phyloP scores from a whole-genome alignment of 1,140 invertebrate species.

The Ostrea denselamellosa region DNA sequence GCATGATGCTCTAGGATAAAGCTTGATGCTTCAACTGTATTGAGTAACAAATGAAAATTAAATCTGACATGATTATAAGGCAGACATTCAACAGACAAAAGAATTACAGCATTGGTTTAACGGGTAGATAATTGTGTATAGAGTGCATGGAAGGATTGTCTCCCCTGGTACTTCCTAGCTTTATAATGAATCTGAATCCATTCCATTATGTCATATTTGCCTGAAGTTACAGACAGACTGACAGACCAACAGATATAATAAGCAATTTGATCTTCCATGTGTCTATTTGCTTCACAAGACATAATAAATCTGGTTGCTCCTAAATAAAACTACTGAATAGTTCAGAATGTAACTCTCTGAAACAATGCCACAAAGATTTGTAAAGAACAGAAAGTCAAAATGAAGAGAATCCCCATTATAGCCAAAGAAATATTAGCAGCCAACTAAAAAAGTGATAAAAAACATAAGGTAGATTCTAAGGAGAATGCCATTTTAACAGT shows the following conservation, averaged over 20 bases:
- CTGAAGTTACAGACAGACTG: too few relatives aligned
- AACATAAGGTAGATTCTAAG: neutral
- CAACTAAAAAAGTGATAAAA: constrained; percentile 8
- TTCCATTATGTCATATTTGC: too few relatives aligned
- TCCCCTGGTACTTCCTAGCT: neutral
- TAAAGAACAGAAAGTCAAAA: too few relatives aligned
- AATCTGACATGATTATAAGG: constrained; percentile 7
- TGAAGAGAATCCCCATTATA: neutral
- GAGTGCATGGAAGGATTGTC: neutral
- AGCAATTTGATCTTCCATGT: too few relatives aligned
- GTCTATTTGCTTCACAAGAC: too few relatives aligned
- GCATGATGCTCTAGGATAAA: constrained; percentile 19
- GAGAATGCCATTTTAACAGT: neutral
- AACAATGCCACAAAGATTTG: too few relatives aligned
- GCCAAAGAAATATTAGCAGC: neutral
- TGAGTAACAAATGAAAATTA: constrained; percentile 27
- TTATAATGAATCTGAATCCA: neutral
- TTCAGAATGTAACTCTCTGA: too few relatives aligned
- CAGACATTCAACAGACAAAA: constrained; percentile 7
- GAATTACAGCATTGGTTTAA: neutral
- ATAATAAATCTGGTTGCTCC: too few relatives aligned
- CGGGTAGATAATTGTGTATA: constrained; percentile 10
- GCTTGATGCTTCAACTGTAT: neutral
- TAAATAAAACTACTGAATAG: too few relatives aligned
- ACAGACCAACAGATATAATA: too few relatives aligned